Evolutionary conservation across 2,797 vertebrate genomes (phyloP), one percentile per base, ranked within the genome.

Genomic region (Chaetodon trifasciatus): DNA sequence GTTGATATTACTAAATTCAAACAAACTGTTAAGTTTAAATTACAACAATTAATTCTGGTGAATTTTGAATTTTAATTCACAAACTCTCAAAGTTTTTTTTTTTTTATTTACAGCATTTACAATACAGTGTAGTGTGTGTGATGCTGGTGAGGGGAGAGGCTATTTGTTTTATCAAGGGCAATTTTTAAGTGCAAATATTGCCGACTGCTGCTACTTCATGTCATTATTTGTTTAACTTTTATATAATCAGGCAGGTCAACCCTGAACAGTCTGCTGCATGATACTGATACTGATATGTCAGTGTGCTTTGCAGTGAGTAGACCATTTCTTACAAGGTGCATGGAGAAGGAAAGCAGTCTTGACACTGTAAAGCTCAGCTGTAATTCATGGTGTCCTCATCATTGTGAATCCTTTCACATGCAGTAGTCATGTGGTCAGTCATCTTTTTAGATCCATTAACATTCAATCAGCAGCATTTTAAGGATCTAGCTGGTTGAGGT

Each of bases 91-190:
- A 40, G 49, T 5, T 9, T 9, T n/a, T 4, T 6, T 47, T 5
- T 44, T 15, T 44, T 16, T 46, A n/a, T 16, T 17, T 15, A 32
- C 37, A 57, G 28, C 10, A 53, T 32, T 42, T 9, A 69, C 21
- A 39, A 9, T 19, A 32, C 24, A 50, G 6, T 23, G 10, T 44
- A 13, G 40, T 11, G 7, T 40, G 7, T 15, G 50, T 55, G 19
- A 23, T 1, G 17, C 8, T 16, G 11, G 3, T 37, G 10, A 13
- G 68, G 47, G 32, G 55, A 47, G 50, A 50, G n/a, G 37, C 23
- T 44, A 44, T 78, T 39, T 62, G 57, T 82, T 76, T 64, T 55
- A 76, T 70, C 82, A 74, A 74, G 68, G 19, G 19, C 32, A n/a
- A 6, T 24, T 67, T 60, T 37, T 53, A 44, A 58, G 67, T 53